Evolutionary conservation across 2,113 vertebrate genomes (phyloP).

Genomic region (Todiramphus saurophagus): DNA sequence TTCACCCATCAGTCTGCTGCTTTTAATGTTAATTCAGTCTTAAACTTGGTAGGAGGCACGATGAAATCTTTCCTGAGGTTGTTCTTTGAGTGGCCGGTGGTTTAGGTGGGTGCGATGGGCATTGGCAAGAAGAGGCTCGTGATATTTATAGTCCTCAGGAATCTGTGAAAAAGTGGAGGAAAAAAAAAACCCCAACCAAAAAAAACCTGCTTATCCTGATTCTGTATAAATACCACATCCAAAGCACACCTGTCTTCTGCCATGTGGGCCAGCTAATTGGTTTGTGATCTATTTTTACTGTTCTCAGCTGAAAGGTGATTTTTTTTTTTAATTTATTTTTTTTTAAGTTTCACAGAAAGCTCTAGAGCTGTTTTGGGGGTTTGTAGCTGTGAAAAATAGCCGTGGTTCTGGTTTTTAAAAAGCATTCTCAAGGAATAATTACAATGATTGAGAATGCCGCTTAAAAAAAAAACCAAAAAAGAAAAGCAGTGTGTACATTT

Average conservation of each 20-base stretch:
- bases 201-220: neutral
- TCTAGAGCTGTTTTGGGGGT: slow-evolving; percentile 44
- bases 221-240: slow-evolving; percentile 46
- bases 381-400: slow-evolving; percentile 60
- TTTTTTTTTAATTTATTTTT: too few species aligned
- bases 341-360: slow-evolving; percentile 49
- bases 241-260: slow-evolving; percentile 63
- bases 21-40: slow-evolving; percentile 20
- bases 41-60: neutral
- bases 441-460: slow-evolving; percentile 44
- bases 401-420: slow-evolving; percentile 3
- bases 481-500: neutral
- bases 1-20: slow-evolving; percentile 4
- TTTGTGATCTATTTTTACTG: slow-evolving; percentile 67
- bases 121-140: neutral
- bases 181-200: neutral
- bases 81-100: neutral
- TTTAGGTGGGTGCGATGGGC: neutral
- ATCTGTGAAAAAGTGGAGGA: neutral
- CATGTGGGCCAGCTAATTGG: slow-evolving; percentile 60
- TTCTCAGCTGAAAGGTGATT: slow-evolving; percentile 47
- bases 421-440: slow-evolving; percentile 55
- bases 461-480: neutral
- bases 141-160: slow-evolving; percentile 33
- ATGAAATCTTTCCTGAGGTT: neutral